These are phyloP conservation scores for Paramuricea clavata DNA, from an alignment of 92 coral and sea anemone species.

Conservation along the genomic window DNA sequence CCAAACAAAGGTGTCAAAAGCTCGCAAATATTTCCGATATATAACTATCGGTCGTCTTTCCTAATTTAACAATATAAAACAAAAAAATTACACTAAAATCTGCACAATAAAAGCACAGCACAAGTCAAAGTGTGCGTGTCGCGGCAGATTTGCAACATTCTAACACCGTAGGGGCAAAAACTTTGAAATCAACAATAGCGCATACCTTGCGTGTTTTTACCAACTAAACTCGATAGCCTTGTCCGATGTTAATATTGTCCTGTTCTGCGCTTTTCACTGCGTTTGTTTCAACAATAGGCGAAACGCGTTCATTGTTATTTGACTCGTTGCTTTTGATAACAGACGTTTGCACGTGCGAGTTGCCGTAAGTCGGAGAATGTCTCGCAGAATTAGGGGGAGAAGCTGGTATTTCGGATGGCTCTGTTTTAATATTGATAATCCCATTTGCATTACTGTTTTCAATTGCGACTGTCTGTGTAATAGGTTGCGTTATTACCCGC, in stretches of 20 bases:
- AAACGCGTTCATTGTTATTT: constrained; percentile 39
- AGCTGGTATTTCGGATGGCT: constrained; percentile 24
- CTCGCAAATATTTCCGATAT: constrained; percentile 26
- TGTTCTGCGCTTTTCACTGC: constrained; percentile 4
- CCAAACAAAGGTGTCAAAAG: constrained; percentile 35
- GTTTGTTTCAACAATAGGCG: constrained; percentile 42
- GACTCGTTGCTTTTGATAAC: constrained; percentile 42
- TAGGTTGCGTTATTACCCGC: constrained; percentile 24
- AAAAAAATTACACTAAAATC: not conserved
- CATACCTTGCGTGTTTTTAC: constrained; percentile 35
- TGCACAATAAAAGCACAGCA: not conserved
- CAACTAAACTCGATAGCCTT: constrained; percentile 19
- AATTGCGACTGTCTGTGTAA: not conserved
- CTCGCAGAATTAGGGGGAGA: not conserved
- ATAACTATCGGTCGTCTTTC: not conserved
- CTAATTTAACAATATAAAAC: not conserved
- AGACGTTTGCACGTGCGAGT: constrained; percentile 39
- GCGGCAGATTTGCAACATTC: not conserved
- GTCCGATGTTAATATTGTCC: constrained; percentile 6
- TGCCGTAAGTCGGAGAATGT: constrained; percentile 24
- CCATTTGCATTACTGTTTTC: constrained; percentile 10
- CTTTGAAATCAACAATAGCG: not conserved
- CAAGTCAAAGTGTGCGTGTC: not conserved
- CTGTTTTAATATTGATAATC: constrained; percentile 18
- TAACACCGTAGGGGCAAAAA: constrained; percentile 9